Base-by-base conservation (phyloP, 2,888 invertebrate genomes). In the Tachina lurida region DNA sequence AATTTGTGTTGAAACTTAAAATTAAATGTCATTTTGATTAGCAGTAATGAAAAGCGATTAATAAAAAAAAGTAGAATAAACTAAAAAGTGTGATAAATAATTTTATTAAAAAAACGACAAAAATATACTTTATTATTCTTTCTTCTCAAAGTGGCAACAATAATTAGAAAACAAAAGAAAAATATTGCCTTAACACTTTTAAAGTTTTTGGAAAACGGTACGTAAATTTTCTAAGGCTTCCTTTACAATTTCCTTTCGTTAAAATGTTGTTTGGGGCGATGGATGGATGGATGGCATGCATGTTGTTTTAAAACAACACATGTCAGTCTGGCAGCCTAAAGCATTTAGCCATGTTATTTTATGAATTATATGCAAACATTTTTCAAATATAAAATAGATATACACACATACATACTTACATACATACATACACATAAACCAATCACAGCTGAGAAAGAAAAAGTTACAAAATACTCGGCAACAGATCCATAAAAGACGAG, bases 11-110 rank as follows among this genome's bases (percentile, higher is more conserved):
- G 31, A 58, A 65, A 49, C 75, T 71, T 63, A 68, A 65, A 79
- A 74, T 22, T 58, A 74, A 75, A 79, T 70, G 79, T 75, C 49
- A 41, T 84, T 84, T 63, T 74, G 79, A 79, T 75, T 75, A 65
- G 45, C 49, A 54, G 17, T 31, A 62, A 54, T 31, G 10, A 5
- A 52, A 70, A 49, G 1, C 31, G 43, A 70, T 78, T 70, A 62
- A 45, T 45, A 63, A 54, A 52, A 71, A 68, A 47, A 31, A 22
- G 3, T 31, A 31, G 31, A 62, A 31, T 19, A 60, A 47, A 31
- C 9, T n/a, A 19, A 17, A 41, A 65, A 68, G 76, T 76, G 15
- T 47, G n/a, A 67, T 19, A 73, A 67, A 73, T 41, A 58, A 71
- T 82, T 54, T 41, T 54, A 12, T 71, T 60, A 81, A 45, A 9